phyloP scores from a whole-genome alignment of 2,888 invertebrate genomes.

The Eupithecia inturbata region DNA sequence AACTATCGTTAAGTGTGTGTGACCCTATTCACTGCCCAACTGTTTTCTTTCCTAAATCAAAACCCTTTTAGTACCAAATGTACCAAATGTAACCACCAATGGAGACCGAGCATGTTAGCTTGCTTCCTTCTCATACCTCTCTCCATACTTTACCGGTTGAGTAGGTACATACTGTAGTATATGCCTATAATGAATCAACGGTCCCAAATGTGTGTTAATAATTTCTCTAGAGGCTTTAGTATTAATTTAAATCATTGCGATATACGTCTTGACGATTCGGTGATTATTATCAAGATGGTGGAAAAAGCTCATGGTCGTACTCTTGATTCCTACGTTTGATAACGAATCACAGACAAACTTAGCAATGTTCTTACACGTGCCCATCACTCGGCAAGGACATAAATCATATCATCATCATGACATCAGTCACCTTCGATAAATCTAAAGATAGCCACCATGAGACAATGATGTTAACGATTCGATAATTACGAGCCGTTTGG shows the following conservation, averaged over 20 bases:
- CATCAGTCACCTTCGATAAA: constrained; percentile 34
- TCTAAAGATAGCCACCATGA: constrained; percentile 52
- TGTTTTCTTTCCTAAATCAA: background rate
- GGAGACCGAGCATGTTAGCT: no score
- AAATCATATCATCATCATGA: constrained; percentile 43
- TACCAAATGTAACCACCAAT: background rate
- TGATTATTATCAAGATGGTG: no score
- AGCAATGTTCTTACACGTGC: constrained; percentile 28
- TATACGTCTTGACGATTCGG: no score
- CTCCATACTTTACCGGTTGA: no score
- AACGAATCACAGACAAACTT: constrained; percentile 7
- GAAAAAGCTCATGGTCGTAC: no score
- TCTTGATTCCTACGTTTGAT: background rate
- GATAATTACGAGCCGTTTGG: constrained; percentile 69
- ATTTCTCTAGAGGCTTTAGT: no score
- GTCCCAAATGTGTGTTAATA: no score
- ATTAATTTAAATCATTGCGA: no score
- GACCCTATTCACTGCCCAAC: background rate
- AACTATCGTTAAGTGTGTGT: background rate
- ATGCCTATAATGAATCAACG: no score
- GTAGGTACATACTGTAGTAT: no score
- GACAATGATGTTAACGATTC: constrained; percentile 78
- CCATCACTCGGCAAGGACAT: constrained; percentile 39
- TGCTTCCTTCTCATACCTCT: no score
- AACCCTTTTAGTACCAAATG: background rate